Percentiles rank a stretch among this genome's conserved stretches.
Evolutionary conservation across 2,113 vertebrate species (phyloP).

Genomic region (Psilopsiagon aurifrons): DNA sequence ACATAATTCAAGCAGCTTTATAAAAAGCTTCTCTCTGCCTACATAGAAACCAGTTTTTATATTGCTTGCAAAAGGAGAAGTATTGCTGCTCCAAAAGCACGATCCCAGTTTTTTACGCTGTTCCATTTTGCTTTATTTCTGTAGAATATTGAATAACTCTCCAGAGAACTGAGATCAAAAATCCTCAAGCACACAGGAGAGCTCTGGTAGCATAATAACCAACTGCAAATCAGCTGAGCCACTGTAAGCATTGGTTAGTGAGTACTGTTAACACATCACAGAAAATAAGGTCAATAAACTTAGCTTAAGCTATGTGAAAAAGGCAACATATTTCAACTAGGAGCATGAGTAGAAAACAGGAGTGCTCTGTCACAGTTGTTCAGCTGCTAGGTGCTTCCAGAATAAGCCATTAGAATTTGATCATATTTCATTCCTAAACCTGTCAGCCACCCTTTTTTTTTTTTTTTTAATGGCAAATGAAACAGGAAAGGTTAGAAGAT

Average conservation of each 20-base stretch:
- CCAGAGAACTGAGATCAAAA: slow-evolving; percentile 45
- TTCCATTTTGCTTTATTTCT: slow-evolving; percentile 25
- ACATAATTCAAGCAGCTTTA: not conserved
- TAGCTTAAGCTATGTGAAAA: not conserved
- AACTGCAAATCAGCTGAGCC: not conserved
- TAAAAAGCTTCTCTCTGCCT: not conserved
- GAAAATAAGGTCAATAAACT: not conserved
- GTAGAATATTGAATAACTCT: not conserved
- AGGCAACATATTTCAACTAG: not conserved
- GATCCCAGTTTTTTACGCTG: slow-evolving; percentile 14
- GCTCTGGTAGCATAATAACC: not conserved
- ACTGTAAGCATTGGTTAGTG: not conserved
- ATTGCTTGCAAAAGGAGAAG: not conserved
- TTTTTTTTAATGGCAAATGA: not conserved
- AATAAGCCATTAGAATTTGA: not conserved
- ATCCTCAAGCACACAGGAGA: slow-evolving; percentile 6
- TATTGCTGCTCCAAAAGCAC: not conserved
- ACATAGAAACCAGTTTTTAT: not conserved
- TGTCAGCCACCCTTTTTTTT: not conserved
- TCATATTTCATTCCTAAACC: not conserved
- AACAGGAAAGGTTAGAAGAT: not conserved
- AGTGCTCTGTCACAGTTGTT: not conserved
- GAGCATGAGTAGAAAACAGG: not conserved
- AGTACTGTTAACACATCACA: not conserved
- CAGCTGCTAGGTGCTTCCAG: not conserved